phyloP scores from a whole-genome alignment of 2,888 invertebrate genomes.

The Heliconius ismenius region DNA sequence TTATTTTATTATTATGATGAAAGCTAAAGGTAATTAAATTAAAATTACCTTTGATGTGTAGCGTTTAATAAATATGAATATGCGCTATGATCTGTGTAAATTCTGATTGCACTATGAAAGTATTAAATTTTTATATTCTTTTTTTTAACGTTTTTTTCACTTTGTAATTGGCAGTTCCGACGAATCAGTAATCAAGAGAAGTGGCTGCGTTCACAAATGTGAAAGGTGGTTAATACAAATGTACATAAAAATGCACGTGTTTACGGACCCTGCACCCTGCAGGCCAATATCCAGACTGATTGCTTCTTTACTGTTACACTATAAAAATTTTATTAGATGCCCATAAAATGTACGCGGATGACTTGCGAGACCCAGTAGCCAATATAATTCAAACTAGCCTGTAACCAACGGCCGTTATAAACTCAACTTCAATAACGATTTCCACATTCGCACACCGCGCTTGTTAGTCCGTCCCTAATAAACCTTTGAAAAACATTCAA shows the following conservation, averaged over 20 bases:
- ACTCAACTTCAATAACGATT: slow-evolving; percentile 55
- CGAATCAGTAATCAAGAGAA: slow-evolving; percentile 34
- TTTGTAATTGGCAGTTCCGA: slow-evolving; percentile 29
- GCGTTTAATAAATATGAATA: slow-evolving; percentile 20
- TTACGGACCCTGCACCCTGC: slow-evolving; percentile 75
- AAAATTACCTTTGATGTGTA: slow-evolving; percentile 12
- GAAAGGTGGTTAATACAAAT: slow-evolving; percentile 65
- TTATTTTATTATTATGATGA: slow-evolving; percentile 11
- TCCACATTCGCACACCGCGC: slow-evolving; percentile 37
- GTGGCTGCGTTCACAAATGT: slow-evolving; percentile 41
- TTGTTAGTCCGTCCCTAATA: slow-evolving; percentile 14
- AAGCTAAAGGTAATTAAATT: slow-evolving; percentile 16
- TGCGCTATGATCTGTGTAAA: slow-evolving; percentile 21
- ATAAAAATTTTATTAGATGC: slow-evolving; percentile 80
- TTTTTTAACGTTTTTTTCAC: slow-evolving; percentile 30
- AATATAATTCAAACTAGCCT: slow-evolving; percentile 78
- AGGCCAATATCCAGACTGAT: slow-evolving; percentile 80
- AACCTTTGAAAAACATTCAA: background rate
- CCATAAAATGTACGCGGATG: slow-evolving; percentile 77
- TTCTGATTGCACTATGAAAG: slow-evolving; percentile 23
- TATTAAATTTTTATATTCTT: slow-evolving; percentile 13
- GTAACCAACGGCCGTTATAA: slow-evolving; percentile 75
- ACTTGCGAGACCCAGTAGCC: slow-evolving; percentile 76
- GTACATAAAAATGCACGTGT: slow-evolving; percentile 79
- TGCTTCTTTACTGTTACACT: slow-evolving; percentile 83